Evolutionary conservation across 2,797 vertebrate genomes (phyloP).

Genomic region (Threskiornis aethiopicus): DNA sequence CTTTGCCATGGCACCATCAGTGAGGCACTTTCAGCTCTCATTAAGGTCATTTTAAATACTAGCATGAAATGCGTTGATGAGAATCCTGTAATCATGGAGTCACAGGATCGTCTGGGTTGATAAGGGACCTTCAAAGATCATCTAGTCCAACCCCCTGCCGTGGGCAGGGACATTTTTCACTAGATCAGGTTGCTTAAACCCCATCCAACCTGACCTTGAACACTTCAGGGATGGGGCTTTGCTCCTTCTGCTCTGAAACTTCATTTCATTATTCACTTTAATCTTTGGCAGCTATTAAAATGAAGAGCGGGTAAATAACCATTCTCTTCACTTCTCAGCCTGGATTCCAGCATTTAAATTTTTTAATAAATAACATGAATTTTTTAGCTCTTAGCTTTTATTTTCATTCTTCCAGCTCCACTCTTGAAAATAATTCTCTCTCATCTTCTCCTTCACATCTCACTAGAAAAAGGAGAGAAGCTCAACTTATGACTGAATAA

Average conservation of each 20-base stretch:
- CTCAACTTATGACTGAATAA: not conserved
- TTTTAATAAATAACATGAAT: not conserved
- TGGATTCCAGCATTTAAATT: not conserved
- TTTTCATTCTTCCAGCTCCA: constrained; percentile 8
- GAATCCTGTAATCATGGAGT: not conserved
- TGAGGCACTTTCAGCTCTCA: not conserved
- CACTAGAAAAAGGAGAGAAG: not conserved
- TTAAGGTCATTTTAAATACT: not conserved
- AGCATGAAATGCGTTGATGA: not conserved
- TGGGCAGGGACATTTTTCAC: not conserved
- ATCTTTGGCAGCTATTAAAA: not conserved
- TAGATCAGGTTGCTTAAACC: not conserved
- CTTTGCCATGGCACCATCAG: not conserved
- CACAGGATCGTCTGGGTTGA: not conserved
- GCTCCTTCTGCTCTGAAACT: not conserved
- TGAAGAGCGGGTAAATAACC: not conserved
- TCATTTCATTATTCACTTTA: not conserved
- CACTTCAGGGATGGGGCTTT: not conserved
- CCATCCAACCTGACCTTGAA: not conserved
- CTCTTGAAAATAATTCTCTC: constrained; percentile 20
- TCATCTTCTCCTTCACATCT: not conserved
- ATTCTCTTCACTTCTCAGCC: not conserved
- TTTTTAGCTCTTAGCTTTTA: not conserved
- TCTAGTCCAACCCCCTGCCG: not conserved
- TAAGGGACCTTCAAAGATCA: not conserved